Evolutionary conservation across 1,140 invertebrate genomes (phyloP).

Genomic region (Drosophila azteca): DNA sequence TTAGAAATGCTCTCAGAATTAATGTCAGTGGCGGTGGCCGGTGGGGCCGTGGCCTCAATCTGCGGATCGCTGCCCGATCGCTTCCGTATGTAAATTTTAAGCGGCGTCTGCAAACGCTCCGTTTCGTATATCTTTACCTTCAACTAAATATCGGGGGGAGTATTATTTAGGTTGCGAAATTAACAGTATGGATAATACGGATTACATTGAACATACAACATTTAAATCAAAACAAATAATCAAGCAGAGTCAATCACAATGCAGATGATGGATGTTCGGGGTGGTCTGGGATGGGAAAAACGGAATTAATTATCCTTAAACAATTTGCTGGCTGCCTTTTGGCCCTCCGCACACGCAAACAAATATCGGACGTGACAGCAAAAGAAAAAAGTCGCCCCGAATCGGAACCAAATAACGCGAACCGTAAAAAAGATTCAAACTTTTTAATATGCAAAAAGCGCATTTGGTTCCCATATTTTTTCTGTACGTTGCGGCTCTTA

Average conservation of each 20-base stretch:
- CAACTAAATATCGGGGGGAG: conserved; percentile 62
- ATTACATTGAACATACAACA: conserved; percentile 48
- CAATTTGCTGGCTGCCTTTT: conserved; percentile 6
- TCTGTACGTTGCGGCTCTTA: conserved; percentile 1
- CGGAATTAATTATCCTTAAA: conserved; percentile 18
- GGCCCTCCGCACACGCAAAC: conserved; percentile 9
- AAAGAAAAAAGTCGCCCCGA: not conserved
- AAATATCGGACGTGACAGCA: conserved; percentile 21
- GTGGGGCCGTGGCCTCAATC: conserved; percentile 13
- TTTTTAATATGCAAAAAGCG: conserved; percentile 22
- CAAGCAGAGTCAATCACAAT: conserved; percentile 51
- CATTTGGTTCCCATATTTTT: conserved; percentile 10
- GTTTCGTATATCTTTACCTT: conserved; percentile 78
- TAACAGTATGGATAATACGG: conserved; percentile 29
- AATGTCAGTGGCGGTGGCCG: not conserved
- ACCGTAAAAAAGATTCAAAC: conserved; percentile 27
- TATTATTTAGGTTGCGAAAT: conserved; percentile 26
- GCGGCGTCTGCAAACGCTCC: conserved; percentile 65
- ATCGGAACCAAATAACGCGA: conserved; percentile 23
- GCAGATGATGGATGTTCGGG: conserved; percentile 16
- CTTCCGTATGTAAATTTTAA: conserved; percentile 58
- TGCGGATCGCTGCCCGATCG: conserved; percentile 14
- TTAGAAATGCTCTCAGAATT: too few relatives aligned
- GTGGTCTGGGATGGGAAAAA: not conserved
- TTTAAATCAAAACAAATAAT: conserved; percentile 74